These are phyloP conservation scores for Sepioteuthis lessoniana DNA, from an alignment of 2,888 invertebrate species.

Conservation along the genomic window DNA sequence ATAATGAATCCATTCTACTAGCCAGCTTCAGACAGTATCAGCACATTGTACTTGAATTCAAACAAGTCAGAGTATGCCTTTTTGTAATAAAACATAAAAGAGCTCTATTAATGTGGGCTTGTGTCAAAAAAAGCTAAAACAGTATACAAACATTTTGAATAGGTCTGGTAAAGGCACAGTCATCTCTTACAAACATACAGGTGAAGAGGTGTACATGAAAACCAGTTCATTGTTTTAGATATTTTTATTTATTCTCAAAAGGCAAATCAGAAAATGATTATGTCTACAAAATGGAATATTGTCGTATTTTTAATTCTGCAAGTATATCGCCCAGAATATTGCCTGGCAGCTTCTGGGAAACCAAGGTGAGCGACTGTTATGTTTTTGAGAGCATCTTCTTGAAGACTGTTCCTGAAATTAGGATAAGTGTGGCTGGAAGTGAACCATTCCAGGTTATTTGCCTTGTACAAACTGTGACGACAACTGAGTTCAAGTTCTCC, in stretches of 20 bases:
- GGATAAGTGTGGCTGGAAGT: background rate
- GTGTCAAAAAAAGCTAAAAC: too few species aligned
- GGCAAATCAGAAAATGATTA: conserved; percentile 38
- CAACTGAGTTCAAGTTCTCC: background rate
- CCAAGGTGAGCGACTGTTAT: background rate
- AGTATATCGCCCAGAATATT: background rate
- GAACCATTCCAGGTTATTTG: conserved; percentile 24
- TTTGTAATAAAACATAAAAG: too few species aligned
- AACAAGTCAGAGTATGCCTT: too few species aligned
- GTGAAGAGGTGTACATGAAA: too few species aligned
- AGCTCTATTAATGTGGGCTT: too few species aligned
- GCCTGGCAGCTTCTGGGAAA: background rate
- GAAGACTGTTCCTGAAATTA: background rate
- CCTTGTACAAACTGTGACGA: background rate
- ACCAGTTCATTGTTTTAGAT: background rate
- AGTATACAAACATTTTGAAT: too few species aligned
- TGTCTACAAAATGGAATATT: conserved; percentile 38
- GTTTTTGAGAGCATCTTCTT: background rate
- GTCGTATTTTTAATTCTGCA: conserved; percentile 37
- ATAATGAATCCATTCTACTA: too few species aligned
- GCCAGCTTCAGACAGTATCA: too few species aligned
- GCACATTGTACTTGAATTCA: too few species aligned
- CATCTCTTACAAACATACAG: too few species aligned
- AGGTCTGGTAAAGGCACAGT: too few species aligned
- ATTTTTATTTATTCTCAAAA: background rate